A percentile compares a stretch with the other conserved stretches of the same genome.
Evolutionary conservation across 2,797 vertebrate genomes (phyloP).

Genomic region (Tangara arthus): DNA sequence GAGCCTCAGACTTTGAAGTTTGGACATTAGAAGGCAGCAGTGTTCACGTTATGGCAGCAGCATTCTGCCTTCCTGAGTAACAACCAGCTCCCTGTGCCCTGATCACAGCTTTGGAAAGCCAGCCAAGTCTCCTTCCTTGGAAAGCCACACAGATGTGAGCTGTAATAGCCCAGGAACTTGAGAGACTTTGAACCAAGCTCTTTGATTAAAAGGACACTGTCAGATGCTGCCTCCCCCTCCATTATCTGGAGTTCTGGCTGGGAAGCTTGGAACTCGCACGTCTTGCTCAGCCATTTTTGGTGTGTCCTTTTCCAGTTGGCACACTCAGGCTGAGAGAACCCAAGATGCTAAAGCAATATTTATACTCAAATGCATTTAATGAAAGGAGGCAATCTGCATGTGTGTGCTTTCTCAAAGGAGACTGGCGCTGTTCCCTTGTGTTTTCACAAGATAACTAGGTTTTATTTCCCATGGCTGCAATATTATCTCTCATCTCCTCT

Average conservation of each 20-base stretch:
- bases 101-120: constrained; percentile 14
- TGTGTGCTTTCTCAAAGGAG: constrained; percentile 55
- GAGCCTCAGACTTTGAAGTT: constrained; percentile 5
- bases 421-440: constrained; percentile 53
- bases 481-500: constrained; percentile 30
- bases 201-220: constrained; percentile 52
- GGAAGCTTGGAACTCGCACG: constrained; percentile 25
- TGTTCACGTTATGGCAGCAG: constrained; percentile 12
- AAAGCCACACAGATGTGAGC: constrained; percentile 40
- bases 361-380: constrained; percentile 61
- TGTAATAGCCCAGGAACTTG: constrained; percentile 12
- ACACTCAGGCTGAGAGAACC: constrained; percentile 36
- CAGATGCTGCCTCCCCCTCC: constrained; percentile 33
- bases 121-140: constrained; percentile 52
- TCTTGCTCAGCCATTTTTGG: constrained; percentile 52
- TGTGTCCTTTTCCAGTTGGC: constrained; percentile 68
- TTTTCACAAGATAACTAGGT: constrained; percentile 39
- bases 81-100: background rate
- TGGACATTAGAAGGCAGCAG: constrained; percentile 68
- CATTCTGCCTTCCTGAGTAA: background rate
- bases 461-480: constrained; percentile 47
- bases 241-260: constrained; percentile 11
- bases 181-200: constrained; percentile 25
- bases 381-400: constrained; percentile 67
- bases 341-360: constrained; percentile 68